These are phyloP conservation scores for Lucilia cuprina DNA, from an alignment of 1,140 invertebrate species.

Conservation along the genomic window DNA sequence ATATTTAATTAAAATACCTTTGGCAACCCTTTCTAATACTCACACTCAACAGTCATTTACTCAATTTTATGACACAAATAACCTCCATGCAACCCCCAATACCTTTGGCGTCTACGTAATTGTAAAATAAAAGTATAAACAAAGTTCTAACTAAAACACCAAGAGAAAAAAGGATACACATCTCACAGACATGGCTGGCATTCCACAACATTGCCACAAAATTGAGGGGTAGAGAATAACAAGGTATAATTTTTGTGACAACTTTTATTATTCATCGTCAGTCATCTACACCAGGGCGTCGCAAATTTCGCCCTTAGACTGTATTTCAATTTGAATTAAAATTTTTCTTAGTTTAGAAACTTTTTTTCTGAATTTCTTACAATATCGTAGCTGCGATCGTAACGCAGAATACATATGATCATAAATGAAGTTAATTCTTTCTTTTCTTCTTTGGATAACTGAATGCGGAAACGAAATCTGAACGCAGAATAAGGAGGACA, in stretches of 20 bases:
- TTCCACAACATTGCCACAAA: neutral
- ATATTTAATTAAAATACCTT: neutral
- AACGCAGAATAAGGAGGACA: too few species aligned
- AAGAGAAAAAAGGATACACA: neutral
- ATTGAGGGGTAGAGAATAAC: neutral
- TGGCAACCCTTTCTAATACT: neutral
- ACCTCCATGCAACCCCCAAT: neutral
- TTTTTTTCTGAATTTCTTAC: too few species aligned
- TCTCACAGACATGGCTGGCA: neutral
- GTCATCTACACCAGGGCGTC: neutral
- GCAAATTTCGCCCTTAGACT: too few species aligned
- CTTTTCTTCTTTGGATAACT: too few species aligned
- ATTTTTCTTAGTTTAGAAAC: too few species aligned
- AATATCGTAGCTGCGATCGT: too few species aligned
- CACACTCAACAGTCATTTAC: neutral
- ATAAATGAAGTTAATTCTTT: too few species aligned
- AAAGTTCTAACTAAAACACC: neutral
- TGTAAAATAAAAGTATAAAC: neutral
- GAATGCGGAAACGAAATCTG: too few species aligned
- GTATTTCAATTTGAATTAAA: too few species aligned
- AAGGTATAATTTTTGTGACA: constrained; percentile 3
- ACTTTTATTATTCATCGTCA: constrained; percentile 10
- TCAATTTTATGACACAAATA: constrained; percentile 8
- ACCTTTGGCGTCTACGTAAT: neutral
- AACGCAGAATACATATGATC: too few species aligned